Evolutionary conservation across 2,888 invertebrate species (phyloP), one percentile per base, ranked within the genome.

Genomic region (Aporophyla lueneburgensis): DNA sequence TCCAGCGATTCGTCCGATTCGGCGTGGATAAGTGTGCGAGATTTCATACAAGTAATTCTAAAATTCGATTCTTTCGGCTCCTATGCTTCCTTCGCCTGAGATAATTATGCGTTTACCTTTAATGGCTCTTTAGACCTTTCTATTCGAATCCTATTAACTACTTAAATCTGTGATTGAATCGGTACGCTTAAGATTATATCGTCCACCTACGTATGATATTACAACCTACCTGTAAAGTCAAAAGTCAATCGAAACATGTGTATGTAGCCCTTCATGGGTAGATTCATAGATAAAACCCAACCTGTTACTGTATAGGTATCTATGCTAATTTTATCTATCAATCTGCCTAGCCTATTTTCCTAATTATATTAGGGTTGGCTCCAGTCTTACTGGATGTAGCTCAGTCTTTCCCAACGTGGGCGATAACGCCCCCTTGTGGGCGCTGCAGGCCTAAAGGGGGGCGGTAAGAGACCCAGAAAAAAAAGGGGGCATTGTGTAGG

Each of bases 191-290:
- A 19, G 53, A 68, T 46, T 63, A n/a, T 40, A 59, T 27, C 33
- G 10, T 10, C 40, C 24, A 49, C 59, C 43, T 62, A 66, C 33
- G n/a, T 33, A 10, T 71, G 21, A 6, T 24, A 49, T 46, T 19
- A 65, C 46, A 49, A 33, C 3, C 2, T 10, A 27, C 3, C 12
- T 62, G 14, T 61, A 49, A 61, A 71, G 21, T 21, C 33, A 61
- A 77, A 66, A 24, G 61, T 61, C 33, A 43, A 51, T 78, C 49
- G 27, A 33, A 56, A 33, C 6, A n/a, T 53, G 65, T 78, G 56
- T 73, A 73, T 54, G 75, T 51, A 62, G 54, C n/a, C 46, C 21
- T 19, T 74, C 67, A 76, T 33, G 27, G 14, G 14, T 61, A n/a
- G 19, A 51, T 61, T 61, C 21, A 16, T 43, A 19, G 14, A 56